Base-by-base conservation (phyloP, 1,140 invertebrate species). In the Sminthurinus signatus region DNA sequence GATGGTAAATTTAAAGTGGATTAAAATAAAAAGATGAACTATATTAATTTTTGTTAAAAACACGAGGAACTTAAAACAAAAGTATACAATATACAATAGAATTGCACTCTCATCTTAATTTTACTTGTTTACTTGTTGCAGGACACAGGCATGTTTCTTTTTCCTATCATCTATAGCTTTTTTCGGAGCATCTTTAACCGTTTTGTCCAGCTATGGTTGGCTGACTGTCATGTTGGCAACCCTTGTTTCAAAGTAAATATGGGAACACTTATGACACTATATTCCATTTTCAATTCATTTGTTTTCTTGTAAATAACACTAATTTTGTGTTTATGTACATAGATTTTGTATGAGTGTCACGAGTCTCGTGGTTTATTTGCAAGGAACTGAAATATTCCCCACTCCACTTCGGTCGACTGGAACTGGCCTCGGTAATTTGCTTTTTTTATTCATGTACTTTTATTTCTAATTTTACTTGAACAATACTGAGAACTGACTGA, bases 351-450 rank as follows among this genome's bases (percentile, higher is more conserved):
- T 83, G 55, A 81, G 82, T 3, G 74, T 84, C 2, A 77, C 83
- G 12, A 87, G 84, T 74, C 83, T 84, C 71, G 78, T 83, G 12
- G 79, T 82, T 31, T 87, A 84, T 72, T 74, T 83, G 69, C 61
- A 63, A 57, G 61, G 52, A 21, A 44, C 61, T 21, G 79, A 81
- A 66, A 65, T 76, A 1, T 76, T 75, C 42, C 79, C 80, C 0
- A 81, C 80, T 0, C 73, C 75, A 3, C 70, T 81, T 10, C 73
- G 80, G n/a, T 64, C 62, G 1, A 65, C 70, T 21, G 67, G 70
- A 39, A 36, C 5, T 36, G 32, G 32, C 32, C 32, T 62, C 5
- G 5, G n/a, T n/a, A n/a, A n/a, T n/a, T n/a, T n/a, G n/a, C n/a
- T n/a, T n/a, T n/a, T n/a, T n/a, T n/a, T n/a, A n/a, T n/a, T n/a